phyloP scores from a whole-genome alignment of 2,113 vertebrate genomes.

The Sinocyclocheilus rhinocerous region DNA sequence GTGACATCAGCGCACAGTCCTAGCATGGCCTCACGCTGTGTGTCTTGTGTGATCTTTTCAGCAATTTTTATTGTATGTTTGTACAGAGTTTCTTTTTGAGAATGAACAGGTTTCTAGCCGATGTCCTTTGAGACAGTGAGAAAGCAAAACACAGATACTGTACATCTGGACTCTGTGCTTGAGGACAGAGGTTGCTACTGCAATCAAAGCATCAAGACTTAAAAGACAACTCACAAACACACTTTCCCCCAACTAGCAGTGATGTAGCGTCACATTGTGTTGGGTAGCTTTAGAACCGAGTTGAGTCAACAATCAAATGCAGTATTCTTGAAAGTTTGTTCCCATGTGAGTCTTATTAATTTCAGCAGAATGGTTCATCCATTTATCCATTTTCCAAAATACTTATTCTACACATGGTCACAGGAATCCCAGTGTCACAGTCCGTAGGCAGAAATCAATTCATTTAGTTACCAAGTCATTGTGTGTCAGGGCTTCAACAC shows the following conservation, averaged over 20 bases:
- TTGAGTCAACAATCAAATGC: background rate
- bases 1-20: background rate
- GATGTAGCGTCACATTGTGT: background rate
- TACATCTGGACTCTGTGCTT: background rate
- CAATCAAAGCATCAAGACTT: slow-evolving; percentile 1
- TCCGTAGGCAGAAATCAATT: background rate
- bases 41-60: slow-evolving; percentile 22
- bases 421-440: background rate
- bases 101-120: background rate
- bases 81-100: slow-evolving; percentile 9
- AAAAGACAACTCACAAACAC: background rate
- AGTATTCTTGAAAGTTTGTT: background rate
- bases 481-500: background rate
- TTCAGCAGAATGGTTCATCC: background rate
- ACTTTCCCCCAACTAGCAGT: background rate
- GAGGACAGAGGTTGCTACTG: background rate
- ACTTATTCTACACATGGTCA: background rate
- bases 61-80: slow-evolving; percentile 21
- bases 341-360: background rate
- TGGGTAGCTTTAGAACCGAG: background rate
- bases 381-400: background rate
- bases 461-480: background rate
- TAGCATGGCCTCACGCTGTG: background rate
- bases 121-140: background rate
- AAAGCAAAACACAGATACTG: background rate